phyloP scores from a whole-genome alignment of 2,113 vertebrate species.

The Ramphastos sulfuratus region DNA sequence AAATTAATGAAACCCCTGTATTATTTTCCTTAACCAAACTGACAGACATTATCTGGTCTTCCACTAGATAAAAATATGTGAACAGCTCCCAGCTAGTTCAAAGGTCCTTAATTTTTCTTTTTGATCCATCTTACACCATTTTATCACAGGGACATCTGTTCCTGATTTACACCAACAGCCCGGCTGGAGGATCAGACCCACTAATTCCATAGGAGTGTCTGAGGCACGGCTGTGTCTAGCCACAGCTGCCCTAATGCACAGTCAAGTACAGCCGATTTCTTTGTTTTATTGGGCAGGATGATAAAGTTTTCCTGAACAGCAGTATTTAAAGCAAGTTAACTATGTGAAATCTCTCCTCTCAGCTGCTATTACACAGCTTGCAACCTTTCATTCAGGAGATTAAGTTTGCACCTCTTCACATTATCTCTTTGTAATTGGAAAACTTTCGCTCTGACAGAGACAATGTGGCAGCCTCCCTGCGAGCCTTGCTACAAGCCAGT shows the following conservation, averaged over 20 bases:
- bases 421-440: constrained; percentile 81
- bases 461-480: constrained; percentile 78
- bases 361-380: constrained; percentile 76
- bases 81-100: not conserved
- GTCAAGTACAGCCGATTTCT: constrained; percentile 29
- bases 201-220: not conserved
- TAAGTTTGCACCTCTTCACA: constrained; percentile 77
- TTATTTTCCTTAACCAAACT: not conserved
- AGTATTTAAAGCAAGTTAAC: constrained; percentile 72
- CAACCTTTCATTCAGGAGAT: constrained; percentile 79
- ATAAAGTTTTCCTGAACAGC: constrained; percentile 54
- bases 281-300: constrained; percentile 53
- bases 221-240: not conserved
- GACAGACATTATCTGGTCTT: not conserved
- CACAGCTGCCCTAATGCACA: not conserved
- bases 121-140: not conserved
- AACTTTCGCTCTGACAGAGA: constrained; percentile 78
- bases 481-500: constrained; percentile 75
- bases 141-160: not conserved
- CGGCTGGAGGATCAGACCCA: not conserved
- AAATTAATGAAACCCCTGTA: not conserved
- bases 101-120: not conserved
- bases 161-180: not conserved
- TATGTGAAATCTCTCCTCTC: constrained; percentile 66
- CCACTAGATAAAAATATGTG: not conserved